Evolutionary conservation across 2,113 vertebrate species (phyloP).

Genomic region (Manacus vitellinus): DNA sequence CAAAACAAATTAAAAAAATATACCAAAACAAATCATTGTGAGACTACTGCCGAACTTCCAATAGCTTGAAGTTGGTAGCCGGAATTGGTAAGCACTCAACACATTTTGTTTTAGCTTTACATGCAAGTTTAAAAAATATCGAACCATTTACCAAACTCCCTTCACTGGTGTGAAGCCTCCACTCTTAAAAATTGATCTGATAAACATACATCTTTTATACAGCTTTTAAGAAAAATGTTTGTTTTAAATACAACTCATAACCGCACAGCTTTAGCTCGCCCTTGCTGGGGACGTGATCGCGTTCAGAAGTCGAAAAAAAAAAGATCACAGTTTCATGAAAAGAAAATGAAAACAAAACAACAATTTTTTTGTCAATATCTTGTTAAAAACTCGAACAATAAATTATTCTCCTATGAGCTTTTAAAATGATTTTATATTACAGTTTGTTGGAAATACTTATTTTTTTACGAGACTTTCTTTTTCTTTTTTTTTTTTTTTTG

Average conservation of each 20-base stretch:
- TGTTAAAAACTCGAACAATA: conserved; percentile 73
- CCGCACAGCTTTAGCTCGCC: conserved; percentile 69
- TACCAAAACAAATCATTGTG: conserved; percentile 61
- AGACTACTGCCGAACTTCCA: conserved; percentile 82
- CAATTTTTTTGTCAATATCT: conserved; percentile 64
- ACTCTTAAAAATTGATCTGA: conserved; percentile 86
- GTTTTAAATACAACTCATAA: conserved; percentile 81
- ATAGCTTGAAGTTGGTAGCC: conserved; percentile 85
- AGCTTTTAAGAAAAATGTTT: conserved; percentile 75
- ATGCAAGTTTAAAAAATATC: conserved; percentile 89
- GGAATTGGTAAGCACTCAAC: conserved; percentile 87
- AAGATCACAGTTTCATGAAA: conserved; percentile 85
- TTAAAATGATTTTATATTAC: conserved; percentile 77
- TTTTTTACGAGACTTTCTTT: conserved; percentile 58
- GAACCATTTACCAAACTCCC: conserved; percentile 75
- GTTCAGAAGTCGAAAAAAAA: conserved; percentile 75
- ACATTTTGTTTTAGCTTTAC: conserved; percentile 78
- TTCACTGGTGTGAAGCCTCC: conserved; percentile 79
- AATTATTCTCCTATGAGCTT: conserved; percentile 70
- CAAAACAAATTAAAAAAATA: conserved; percentile 6
- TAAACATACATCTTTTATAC: conserved; percentile 88
- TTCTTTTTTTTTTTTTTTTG: background rate
- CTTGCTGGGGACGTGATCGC: conserved; percentile 57
- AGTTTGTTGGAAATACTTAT: conserved; percentile 68
- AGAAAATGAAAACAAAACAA: conserved; percentile 74